These are phyloP conservation scores for Halcyon smyrnensis DNA, from an alignment of 2,797 vertebrate genomes.

Conservation along the genomic window DNA sequence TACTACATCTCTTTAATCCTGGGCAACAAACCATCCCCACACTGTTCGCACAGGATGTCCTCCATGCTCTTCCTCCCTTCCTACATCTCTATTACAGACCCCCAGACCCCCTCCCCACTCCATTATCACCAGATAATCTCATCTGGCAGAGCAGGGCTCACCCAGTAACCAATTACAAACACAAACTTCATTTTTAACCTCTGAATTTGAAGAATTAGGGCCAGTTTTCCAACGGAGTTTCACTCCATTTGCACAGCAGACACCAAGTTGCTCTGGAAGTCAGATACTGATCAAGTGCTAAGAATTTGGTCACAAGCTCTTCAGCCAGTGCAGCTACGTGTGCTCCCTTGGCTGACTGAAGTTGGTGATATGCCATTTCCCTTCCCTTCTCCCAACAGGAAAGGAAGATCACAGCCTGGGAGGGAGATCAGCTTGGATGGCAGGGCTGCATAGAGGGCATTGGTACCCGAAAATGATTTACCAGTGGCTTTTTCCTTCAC, in stretches of 20 bases:
- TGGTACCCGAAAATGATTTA: background rate
- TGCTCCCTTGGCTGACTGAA: background rate
- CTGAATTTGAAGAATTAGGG: background rate
- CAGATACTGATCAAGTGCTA: accelerated
- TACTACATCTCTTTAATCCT: accelerated
- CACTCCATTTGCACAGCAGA: background rate
- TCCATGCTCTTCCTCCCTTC: background rate
- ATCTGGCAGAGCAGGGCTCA: background rate
- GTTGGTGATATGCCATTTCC: accelerated
- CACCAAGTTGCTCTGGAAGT: background rate
- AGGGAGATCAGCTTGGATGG: background rate
- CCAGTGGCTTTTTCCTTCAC: background rate
- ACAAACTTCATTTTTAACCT: background rate
- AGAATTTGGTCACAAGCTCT: background rate
- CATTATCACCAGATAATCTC: background rate
- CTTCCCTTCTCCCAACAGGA: background rate
- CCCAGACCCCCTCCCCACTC: background rate
- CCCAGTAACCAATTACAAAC: background rate
- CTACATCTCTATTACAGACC: background rate
- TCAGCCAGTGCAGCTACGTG: accelerated
- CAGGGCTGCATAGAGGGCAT: background rate
- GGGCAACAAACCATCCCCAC: background rate
- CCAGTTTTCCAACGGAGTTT: background rate
- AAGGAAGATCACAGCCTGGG: background rate
- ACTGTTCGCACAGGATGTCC: background rate